Evolutionary conservation across 2,113 vertebrate genomes (phyloP).

Genomic region (Psophia crepitans): DNA sequence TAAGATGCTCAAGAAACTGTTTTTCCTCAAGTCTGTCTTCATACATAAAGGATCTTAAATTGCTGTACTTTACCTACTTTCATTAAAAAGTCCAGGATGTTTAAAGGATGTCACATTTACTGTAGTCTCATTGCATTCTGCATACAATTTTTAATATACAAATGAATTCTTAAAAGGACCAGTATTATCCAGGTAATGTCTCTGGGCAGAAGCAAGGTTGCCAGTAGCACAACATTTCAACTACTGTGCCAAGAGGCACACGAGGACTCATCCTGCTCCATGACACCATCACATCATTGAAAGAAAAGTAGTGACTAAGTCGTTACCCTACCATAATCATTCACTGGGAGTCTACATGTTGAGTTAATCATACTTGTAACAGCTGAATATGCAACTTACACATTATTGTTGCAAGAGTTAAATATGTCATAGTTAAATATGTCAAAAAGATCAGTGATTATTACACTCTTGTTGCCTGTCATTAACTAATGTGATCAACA

Average conservation of each 20-base stretch:
- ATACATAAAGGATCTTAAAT: neutral
- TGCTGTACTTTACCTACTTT: neutral
- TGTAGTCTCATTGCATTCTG: neutral
- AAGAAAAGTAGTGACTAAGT: neutral
- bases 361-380: conserved; percentile 2
- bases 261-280: neutral
- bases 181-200: neutral
- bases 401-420: neutral
- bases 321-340: neutral
- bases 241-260: neutral
- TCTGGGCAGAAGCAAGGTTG: neutral
- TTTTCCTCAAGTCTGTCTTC: neutral
- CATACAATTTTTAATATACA: neutral
- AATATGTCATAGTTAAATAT: conserved; percentile 36
- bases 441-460: conserved; percentile 27
- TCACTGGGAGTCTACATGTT: neutral
- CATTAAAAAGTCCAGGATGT: neutral
- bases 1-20: neutral
- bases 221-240: neutral
- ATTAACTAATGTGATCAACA: neutral
- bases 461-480: neutral
- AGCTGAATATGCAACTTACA: neutral
- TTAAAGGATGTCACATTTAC: neutral
- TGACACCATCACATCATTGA: neutral
- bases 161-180: neutral